Evolutionary conservation across 2,797 vertebrate genomes (phyloP), one percentile per base, ranked within the genome.

Genomic region (Sebastes vulpes): DNA sequence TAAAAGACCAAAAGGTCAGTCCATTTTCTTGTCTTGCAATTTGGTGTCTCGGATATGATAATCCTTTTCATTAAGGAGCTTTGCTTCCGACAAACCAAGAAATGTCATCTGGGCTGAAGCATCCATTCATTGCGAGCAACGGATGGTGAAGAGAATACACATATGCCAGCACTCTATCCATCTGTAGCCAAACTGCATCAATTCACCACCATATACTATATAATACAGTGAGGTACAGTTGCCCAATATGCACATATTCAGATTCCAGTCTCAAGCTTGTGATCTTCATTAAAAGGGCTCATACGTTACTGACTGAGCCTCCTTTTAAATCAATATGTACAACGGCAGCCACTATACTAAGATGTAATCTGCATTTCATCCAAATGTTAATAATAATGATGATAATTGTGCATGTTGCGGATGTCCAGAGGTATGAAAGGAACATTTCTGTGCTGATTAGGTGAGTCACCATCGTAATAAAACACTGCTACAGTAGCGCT

Each of bases 1-100:
- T 81, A 88, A 86, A 86, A 66, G 78, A 89, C 84, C 85, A 87
- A 91, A 92, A 87, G 82, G 80, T 88, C 84, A 87, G 74, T 87
- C 81, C 73, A 73, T 84, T 93, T 84, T 78, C 63, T 82, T 65
- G 76, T 84, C 84, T 87, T 68, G 74, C 82, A 88, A 79, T 86
- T 83, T 88, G 46, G 23, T 88, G 80, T 79, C 78, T 83, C 76
- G 83, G 72, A 72, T 73, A 81, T 79, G 60, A 86, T 82, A 86
- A 89, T 91, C 81, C 72, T 72, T 90, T 88, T 91, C 72, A 90
- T 80, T 85, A 79, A 38, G 72, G 67, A 70, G 52, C 86, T 90
- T 90, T 80, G 52, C 81, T 68, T 81, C 77, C 50, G 23, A 87
- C 77, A 88, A 74, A 81, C 75, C 72, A 72, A 87, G 61, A 83